A percentile compares a stretch with the other conserved stretches of the same genome.
Evolutionary conservation across 2,797 vertebrate genomes (phyloP).

Genomic region (Merluccius polli): DNA sequence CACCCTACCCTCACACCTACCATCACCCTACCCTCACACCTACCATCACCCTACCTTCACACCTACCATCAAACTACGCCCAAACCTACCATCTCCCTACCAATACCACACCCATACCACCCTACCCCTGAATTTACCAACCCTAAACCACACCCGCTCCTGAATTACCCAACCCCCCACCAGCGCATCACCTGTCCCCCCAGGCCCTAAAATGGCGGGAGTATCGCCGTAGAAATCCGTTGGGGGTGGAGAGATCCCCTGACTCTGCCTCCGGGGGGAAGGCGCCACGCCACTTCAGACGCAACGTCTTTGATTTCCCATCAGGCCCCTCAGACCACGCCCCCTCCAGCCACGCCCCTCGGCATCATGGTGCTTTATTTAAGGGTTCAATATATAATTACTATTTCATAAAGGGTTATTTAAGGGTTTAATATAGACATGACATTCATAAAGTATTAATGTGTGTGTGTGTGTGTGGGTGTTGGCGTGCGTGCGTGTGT

Average conservation of each 20-base stretch:
- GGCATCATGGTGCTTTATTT: not conserved
- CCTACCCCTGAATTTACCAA: not conserved
- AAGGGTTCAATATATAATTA: too few species aligned
- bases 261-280: conserved; percentile 63
- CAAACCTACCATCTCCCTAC: not conserved
- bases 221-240: conserved; percentile 90
- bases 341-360: conserved; percentile 63
- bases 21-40: not conserved
- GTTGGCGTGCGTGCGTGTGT: conserved; percentile 5
- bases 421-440: not conserved
- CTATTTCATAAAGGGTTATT: not conserved
- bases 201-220: conserved; percentile 97
- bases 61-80: not conserved
- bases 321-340: conserved; percentile 63
- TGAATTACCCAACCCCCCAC: conserved; percentile 13
- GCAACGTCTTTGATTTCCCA: conserved; percentile 89
- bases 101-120: too few species aligned
- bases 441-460: not conserved
- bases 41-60: not conserved
- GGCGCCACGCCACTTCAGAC: conserved; percentile 65
- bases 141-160: fast-evolving
- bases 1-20: conserved; percentile 19
- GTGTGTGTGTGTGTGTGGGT: conserved; percentile 1
- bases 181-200: conserved; percentile 93
- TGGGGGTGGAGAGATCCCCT: conserved; percentile 76